Conservation (phyloP, 2,113 vertebrate genomes). For the Peromyscus californicus region DNA sequence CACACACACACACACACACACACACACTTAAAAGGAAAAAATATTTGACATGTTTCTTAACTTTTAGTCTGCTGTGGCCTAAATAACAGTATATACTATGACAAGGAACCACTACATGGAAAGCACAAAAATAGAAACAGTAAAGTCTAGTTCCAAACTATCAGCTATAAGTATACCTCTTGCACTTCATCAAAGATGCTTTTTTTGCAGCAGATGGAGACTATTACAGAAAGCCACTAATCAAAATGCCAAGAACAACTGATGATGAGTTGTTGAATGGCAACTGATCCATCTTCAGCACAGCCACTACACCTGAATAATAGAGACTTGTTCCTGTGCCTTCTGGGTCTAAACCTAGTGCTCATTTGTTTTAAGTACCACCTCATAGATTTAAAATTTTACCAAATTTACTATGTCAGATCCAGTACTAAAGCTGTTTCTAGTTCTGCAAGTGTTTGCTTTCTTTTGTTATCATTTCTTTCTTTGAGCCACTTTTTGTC, state of each 20-base stretch:
- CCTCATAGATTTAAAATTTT: background rate
- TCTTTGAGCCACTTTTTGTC: background rate
- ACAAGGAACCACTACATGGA: background rate
- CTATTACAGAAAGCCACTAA: background rate
- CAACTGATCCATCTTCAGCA: background rate
- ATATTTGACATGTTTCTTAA: background rate
- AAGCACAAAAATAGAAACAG: background rate
- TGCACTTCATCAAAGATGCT: background rate
- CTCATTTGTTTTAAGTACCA: background rate
- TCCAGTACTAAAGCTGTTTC: background rate
- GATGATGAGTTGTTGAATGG: too few species aligned
- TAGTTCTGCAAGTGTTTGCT: background rate
- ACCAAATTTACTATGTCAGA: background rate
- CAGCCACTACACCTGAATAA: background rate
- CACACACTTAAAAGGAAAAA: background rate
- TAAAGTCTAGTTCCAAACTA: background rate
- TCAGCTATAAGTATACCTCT: background rate
- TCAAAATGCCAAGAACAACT: background rate
- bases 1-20: background rate
- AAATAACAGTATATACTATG: background rate
- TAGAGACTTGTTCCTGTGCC: background rate
- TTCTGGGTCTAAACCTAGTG: background rate
- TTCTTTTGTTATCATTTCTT: conserved; percentile 5
- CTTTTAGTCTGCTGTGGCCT: background rate
- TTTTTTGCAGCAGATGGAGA: background rate